Base-by-base conservation (phyloP, 1,140 invertebrate genomes). In the Drosophila athabasca region DNA sequence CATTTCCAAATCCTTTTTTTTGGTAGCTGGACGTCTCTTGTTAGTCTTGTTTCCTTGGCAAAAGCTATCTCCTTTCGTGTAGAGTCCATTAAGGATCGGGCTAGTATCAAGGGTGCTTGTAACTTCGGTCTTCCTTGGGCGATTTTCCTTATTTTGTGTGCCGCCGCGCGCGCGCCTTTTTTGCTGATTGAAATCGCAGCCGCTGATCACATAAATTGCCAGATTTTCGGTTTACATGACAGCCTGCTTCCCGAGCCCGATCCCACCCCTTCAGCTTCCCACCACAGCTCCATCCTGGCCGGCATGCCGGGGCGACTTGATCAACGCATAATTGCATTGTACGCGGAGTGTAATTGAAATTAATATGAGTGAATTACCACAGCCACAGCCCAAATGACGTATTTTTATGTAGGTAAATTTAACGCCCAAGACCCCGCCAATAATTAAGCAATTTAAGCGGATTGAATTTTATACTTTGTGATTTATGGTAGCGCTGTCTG, bases 401-500 rank as follows among this genome's bases (percentile, higher is more conserved):
- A 84, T 70, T 84, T 62, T 84, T 71, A 80, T 84, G 77, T 79
- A 60, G 69, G 75, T 62, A 75, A 77, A 77, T 73, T 81, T 65
- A 79, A 81, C 72, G 82, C 78, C 74, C 82, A 79, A 69, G 82
- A 71, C 69, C 78, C 49, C 66, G 70, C n/a, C 74, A 69, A 76
- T 88, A 90, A 90, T 90, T 90, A 90, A 90, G 85, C 85, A 90
- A 90, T 90, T 90, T 90, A 90, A 90, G 85, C 85, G 85, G 85
- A 80, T 90, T 90, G 79, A 67, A 67, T 74, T 73, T 79, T 88
- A 74, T 74, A 57, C 52, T 64, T 19, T 51, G 29, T 74, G 83
- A 88, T 88, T 88, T 88, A 88, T 82, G 79, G 76, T 77, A 85
- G 52, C 45, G 60, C 44, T 65, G 46, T 43, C 45, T 9, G 57